Evolutionary conservation across 2,797 vertebrate genomes (phyloP).

Genomic region (Australoheros facetus): DNA sequence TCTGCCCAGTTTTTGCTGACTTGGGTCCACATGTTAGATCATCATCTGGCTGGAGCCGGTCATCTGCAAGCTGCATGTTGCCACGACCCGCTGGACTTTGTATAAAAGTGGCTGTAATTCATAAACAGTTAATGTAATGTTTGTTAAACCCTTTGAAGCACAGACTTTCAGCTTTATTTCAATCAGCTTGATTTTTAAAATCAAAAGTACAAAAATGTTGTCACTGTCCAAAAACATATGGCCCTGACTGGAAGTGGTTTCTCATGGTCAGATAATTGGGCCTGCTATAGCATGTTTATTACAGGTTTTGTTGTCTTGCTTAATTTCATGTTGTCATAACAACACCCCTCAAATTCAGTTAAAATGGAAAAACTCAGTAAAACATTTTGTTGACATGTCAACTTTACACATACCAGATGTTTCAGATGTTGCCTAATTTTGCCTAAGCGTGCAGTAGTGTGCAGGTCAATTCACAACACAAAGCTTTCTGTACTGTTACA

Average conservation of each 20-base stretch:
- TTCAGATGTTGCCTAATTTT: background rate
- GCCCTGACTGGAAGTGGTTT: background rate
- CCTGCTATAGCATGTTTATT: background rate
- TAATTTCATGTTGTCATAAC: background rate
- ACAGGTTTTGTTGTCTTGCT: background rate
- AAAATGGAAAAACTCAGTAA: background rate
- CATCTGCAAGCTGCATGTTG: background rate
- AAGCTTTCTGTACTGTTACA: background rate
- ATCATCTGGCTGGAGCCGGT: background rate
- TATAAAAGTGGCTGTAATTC: background rate
- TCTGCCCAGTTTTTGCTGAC: background rate
- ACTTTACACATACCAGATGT: no score
- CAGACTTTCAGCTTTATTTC: background rate
- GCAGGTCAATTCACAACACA: background rate
- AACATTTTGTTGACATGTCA: background rate
- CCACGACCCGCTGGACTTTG: background rate
- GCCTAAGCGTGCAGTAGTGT: background rate
- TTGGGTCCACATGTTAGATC: no score
- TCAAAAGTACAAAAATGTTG: background rate
- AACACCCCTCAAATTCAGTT: background rate
- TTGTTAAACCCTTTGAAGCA: background rate
- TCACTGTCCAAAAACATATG: no score
- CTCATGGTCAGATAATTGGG: no score
- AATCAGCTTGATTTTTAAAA: background rate
- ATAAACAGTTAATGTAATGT: background rate